phyloP scores from a whole-genome alignment of 2,113 vertebrate genomes.

The Melospiza melodia region DNA sequence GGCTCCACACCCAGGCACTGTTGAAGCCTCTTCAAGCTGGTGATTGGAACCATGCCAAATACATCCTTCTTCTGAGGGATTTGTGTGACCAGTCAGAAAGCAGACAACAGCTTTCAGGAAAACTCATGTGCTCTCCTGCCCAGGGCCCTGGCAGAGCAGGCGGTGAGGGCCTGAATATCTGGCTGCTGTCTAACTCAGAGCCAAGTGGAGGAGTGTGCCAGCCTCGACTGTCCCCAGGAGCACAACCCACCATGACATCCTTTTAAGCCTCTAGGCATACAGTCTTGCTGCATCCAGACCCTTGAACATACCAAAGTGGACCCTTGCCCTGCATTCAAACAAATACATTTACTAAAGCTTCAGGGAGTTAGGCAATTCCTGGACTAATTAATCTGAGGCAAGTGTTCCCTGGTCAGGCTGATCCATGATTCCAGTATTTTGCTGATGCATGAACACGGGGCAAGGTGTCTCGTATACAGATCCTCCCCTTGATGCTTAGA shows the following conservation, averaged over 20 bases:
- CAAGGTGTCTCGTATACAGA: background rate
- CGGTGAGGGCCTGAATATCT: background rate
- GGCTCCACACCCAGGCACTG: background rate
- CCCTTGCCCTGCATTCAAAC: background rate
- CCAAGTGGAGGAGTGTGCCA: background rate
- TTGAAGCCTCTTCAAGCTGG: background rate
- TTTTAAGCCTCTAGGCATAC: background rate
- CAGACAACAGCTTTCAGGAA: background rate
- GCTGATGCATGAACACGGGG: background rate
- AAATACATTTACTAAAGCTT: background rate
- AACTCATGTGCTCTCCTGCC: background rate
- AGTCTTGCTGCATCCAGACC: background rate
- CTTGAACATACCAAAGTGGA: fast-evolving
- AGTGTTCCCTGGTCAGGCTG: background rate
- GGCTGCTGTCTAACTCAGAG: background rate
- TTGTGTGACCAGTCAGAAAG: background rate
- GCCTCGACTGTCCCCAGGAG: fast-evolving
- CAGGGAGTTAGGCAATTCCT: background rate
- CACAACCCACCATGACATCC: background rate
- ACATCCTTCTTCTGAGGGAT: background rate
- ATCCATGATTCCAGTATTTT: background rate
- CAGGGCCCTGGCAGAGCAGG: background rate
- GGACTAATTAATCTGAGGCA: background rate
- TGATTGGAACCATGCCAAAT: background rate
- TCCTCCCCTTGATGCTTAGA: background rate